phyloP scores from a whole-genome alignment of 64 coral and sea anemone species.

The Dendrophyllia cribrosa region DNA sequence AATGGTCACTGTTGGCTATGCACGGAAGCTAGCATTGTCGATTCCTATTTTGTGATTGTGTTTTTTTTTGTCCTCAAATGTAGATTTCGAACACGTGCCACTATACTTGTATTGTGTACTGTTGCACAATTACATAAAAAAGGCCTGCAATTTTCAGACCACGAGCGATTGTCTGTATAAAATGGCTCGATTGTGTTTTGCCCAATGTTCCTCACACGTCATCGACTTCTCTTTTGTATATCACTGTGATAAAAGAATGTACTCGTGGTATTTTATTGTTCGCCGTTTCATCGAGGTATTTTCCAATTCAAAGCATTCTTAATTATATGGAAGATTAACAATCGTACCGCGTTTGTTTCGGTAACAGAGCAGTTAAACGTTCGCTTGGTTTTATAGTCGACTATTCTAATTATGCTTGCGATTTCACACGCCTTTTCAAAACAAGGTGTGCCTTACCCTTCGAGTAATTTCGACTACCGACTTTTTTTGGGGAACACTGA shows the following conservation, averaged over 20 bases:
- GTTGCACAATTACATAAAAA: conserved; percentile 8
- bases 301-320: conserved; percentile 21
- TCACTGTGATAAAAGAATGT: not conserved
- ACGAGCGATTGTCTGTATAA: conserved; percentile 14
- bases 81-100: conserved; percentile 16
- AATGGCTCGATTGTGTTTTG: conserved; percentile 41
- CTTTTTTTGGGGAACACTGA: not conserved
- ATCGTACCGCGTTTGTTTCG: conserved; percentile 1
- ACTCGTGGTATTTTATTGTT: conserved; percentile 26
- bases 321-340: conserved; percentile 8
- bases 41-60: conserved; percentile 6
- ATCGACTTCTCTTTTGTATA: not conserved
- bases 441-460: conserved; percentile 40
- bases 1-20: not conserved
- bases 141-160: not conserved
- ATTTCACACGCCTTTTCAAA: conserved; percentile 46
- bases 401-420: conserved; percentile 57
- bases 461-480: conserved; percentile 9
- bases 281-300: not conserved
- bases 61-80: not conserved
- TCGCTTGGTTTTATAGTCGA: not conserved
- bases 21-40: not conserved
- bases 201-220: conserved; percentile 31
- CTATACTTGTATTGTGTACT: conserved; percentile 13
- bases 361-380: not conserved